These are phyloP conservation scores for Clamator glandarius DNA, from an alignment of 2,797 vertebrate species.

Conservation along the genomic window DNA sequence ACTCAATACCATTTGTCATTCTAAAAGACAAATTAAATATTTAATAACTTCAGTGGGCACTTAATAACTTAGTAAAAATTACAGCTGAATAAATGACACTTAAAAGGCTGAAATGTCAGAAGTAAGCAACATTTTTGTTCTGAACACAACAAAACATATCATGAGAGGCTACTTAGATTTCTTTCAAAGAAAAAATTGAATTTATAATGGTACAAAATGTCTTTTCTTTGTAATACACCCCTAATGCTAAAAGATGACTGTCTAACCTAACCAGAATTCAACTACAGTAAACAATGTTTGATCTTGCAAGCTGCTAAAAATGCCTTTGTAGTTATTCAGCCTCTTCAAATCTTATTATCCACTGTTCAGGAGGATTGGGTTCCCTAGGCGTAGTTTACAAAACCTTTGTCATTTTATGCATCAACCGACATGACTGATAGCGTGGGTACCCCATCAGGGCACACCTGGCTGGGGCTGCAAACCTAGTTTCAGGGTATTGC, in stretches of 20 bases:
- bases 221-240: not conserved
- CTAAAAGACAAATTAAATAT: slow-evolving; percentile 15
- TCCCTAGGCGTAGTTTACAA: not conserved
- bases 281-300: not conserved
- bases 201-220: not conserved
- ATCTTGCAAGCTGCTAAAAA: not conserved
- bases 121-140: not conserved
- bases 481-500: not conserved
- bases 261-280: not conserved
- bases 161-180: not conserved
- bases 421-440: not conserved
- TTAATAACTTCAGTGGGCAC: not conserved
- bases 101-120: not conserved
- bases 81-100: not conserved
- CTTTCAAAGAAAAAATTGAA: not conserved
- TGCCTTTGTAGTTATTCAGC: not conserved
- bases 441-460: not conserved
- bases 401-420: not conserved
- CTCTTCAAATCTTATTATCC: not conserved
- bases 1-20: slow-evolving; percentile 29
- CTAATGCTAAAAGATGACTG: not conserved
- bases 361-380: not conserved
- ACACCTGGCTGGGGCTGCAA: not conserved
- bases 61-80: not conserved
- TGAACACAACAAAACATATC: not conserved